A percentile compares a stretch with the other conserved stretches of the same genome.
phyloP scores from a whole-genome alignment of 2,113 vertebrate genomes.

The Myrmecobius fasciatus region DNA sequence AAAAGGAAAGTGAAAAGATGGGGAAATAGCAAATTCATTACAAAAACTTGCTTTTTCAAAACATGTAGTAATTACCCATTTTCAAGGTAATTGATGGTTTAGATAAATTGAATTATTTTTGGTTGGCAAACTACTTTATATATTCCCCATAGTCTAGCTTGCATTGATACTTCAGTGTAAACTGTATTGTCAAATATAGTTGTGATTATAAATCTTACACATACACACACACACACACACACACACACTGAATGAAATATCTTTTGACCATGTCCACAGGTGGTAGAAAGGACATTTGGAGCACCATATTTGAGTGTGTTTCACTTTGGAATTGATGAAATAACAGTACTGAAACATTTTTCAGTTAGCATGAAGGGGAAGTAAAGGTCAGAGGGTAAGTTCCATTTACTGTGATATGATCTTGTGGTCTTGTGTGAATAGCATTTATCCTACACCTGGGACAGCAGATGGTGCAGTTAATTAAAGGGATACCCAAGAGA shows the following conservation, averaged over 20 bases:
- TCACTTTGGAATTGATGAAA: background rate
- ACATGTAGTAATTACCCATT: background rate
- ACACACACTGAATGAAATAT: background rate
- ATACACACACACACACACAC: too few relatives aligned
- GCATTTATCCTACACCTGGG: background rate
- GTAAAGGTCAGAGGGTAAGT: background rate
- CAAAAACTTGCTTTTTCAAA: background rate
- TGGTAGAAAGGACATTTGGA: background rate
- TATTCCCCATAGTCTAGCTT: background rate
- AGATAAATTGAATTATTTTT: background rate
- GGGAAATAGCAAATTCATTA: background rate
- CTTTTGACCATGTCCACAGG: background rate
- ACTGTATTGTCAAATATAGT: background rate
- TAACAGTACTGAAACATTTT: background rate
- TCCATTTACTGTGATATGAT: background rate
- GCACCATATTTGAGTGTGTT: background rate
- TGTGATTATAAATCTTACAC: background rate
- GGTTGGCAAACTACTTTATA: background rate
- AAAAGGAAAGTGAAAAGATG: background rate
- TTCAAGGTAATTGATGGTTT: background rate
- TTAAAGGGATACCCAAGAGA: background rate
- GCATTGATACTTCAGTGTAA: background rate
- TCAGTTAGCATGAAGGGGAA: background rate
- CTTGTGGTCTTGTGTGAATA: background rate
- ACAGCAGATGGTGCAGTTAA: conserved; percentile 14